Evolutionary conservation across 2,797 vertebrate species (phyloP).

Genomic region (Lacerta bilineata): DNA sequence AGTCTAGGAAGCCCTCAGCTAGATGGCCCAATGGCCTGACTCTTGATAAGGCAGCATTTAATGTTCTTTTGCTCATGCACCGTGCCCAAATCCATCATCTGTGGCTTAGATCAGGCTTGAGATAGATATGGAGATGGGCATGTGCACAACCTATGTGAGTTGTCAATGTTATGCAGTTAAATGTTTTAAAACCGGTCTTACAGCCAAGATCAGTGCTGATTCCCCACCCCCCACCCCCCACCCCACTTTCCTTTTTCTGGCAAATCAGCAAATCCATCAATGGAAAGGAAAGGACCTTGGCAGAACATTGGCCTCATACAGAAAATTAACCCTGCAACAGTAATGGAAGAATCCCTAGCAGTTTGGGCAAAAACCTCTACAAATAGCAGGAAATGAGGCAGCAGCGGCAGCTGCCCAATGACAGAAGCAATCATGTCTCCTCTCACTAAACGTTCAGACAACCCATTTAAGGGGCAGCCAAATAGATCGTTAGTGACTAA

Average conservation of each 20-base stretch:
- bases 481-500: slow-evolving; percentile 55
- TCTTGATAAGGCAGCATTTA: too few relatives aligned
- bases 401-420: slow-evolving; percentile 46
- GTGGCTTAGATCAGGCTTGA: too few relatives aligned
- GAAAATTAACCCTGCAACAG: slow-evolving; percentile 6
- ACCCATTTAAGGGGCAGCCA: slow-evolving; percentile 49
- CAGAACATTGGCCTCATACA: neutral
- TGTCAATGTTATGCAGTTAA: neutral
- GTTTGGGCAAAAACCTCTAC: slow-evolving; percentile 45
- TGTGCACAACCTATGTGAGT: too few relatives aligned
- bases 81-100: too few relatives aligned
- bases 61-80: too few relatives aligned
- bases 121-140: too few relatives aligned
- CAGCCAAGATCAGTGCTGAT: neutral
- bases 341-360: slow-evolving; percentile 32
- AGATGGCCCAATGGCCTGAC: too few relatives aligned
- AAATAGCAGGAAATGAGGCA: neutral
- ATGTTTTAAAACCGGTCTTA: slow-evolving; percentile 4
- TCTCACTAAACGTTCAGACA: slow-evolving; percentile 30
- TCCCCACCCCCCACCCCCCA: neutral
- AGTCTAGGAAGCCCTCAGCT: too few relatives aligned
- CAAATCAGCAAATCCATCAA: slow-evolving; percentile 7
- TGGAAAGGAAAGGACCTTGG: slow-evolving; percentile 6
- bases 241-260: neutral
- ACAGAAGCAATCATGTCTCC: slow-evolving; percentile 41